Base-by-base conservation (phyloP, 2,797 vertebrate genomes). In the Botia almorhae region DNA sequence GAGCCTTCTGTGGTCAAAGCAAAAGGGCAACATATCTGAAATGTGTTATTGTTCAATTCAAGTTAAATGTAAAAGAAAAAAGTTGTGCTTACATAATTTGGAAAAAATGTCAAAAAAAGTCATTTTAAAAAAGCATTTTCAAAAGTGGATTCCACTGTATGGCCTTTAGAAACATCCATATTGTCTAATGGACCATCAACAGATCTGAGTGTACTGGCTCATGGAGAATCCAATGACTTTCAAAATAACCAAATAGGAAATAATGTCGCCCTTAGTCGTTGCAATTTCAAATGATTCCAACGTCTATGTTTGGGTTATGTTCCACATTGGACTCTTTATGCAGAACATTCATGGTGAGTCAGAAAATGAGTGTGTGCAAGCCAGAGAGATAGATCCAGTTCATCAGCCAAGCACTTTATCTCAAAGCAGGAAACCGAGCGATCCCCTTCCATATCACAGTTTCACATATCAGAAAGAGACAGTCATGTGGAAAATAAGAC, bases 401-500 rank as follows among this genome's bases (percentile, higher is more conserved):
- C 63, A 74, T 74, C 78, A 58, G 36, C 61, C 70, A 73, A 73
- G 61, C 78, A 74, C 61, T 80, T 80, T 80, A 74, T 80, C 78
- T 68, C 60, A 74, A 70, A 74, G 70, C 71, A 17, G 61, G 70
- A 48, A 33, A 67, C 19, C 43, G 50, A 48, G 69, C 23, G 61
- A 67, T 67, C 67, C 71, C 68, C 67, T 79, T 55, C 29, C n/a
- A 46, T 67, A 17, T 76, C 55, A 33, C 19, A 48, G 73, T 76
- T 80, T 39, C 64, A 64, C 73, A 56, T 51, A 39, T 67, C 68
- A 75, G 53, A 58, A 65, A 75, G 39, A 80, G 63, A 83, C 64
- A 74, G 56, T 75, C 76, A 81, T 63, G 71, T 77, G 36, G 56
- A 85, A 85, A 83, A 77, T 63, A 74, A 81, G 79, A 68, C 73